Percentiles rank a stretch among this genome's conserved stretches.
These are phyloP conservation scores for Chrosomus eos DNA, from an alignment of 2,797 vertebrate genomes.

Conservation along the genomic window DNA sequence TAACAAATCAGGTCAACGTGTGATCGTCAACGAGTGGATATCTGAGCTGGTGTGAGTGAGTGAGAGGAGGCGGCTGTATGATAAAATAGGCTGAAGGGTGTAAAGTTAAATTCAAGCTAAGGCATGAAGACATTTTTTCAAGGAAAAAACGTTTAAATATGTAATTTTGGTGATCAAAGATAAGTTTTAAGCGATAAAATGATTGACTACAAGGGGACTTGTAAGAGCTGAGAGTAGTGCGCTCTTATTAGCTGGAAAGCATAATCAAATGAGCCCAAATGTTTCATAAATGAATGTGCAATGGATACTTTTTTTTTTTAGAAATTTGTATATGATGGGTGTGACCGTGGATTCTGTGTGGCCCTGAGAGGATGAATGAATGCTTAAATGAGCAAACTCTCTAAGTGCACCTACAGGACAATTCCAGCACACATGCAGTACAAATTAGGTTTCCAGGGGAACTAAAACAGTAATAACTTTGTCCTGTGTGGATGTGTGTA, in stretches of 20 bases:
- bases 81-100: too few species aligned
- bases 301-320: neutral
- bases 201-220: too few species aligned
- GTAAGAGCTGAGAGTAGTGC: neutral
- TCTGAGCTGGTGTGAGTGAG: too few species aligned
- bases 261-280: neutral
- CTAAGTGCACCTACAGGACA: conserved; percentile 27
- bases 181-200: too few species aligned
- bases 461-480: conserved; percentile 52
- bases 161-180: too few species aligned
- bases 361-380: conserved; percentile 21
- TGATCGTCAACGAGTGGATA: too few species aligned
- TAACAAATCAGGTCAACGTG: too few species aligned
- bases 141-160: too few species aligned
- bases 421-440: conserved; percentile 23
- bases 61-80: too few species aligned
- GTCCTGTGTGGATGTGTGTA: conserved; percentile 6
- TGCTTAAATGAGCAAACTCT: conserved; percentile 9
- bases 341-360: conserved; percentile 1
- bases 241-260: neutral
- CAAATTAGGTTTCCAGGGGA: conserved; percentile 54
- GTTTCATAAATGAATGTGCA: neutral
- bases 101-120: too few species aligned
- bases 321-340: neutral
- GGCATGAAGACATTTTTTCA: too few species aligned